Percentiles rank a stretch among this genome's conserved stretches.
Conservation (phyloP, 2,797 vertebrate genomes). For the Ispidina lecontei region DNA sequence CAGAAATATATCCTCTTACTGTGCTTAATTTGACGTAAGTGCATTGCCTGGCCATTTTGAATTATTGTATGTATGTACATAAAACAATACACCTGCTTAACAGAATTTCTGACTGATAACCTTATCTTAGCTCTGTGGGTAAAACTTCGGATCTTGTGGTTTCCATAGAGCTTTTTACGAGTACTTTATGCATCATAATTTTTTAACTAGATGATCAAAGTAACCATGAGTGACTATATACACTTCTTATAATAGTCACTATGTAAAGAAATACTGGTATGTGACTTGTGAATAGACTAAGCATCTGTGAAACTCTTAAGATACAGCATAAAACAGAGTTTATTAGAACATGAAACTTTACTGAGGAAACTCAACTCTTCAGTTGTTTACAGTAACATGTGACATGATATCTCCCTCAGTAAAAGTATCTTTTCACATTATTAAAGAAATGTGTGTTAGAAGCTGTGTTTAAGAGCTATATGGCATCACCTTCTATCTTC, state of each 20-base stretch:
- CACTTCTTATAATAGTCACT: background rate
- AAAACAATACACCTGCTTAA: background rate
- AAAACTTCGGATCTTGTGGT: background rate
- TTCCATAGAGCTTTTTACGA: background rate
- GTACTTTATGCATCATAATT: background rate
- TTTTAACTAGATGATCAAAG: background rate
- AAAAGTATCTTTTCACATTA: background rate
- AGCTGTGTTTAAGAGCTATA: background rate
- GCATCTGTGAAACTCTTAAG: background rate
- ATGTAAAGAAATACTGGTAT: background rate
- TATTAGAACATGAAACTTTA: conserved; percentile 1
- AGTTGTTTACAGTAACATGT: conserved; percentile 16
- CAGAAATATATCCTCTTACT: background rate
- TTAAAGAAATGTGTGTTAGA: conserved; percentile 12
- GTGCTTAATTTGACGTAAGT: background rate
- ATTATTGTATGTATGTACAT: background rate
- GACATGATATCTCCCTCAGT: background rate
- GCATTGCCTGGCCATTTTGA: background rate
- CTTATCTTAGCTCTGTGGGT: background rate
- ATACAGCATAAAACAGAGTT: background rate
- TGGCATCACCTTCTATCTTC: background rate
- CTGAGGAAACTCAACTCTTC: conserved; percentile 1
- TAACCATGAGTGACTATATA: background rate
- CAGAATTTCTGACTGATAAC: background rate
- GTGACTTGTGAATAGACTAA: conserved; percentile 1